phyloP scores from a whole-genome alignment of 2,113 vertebrate species.

The Tursiops truncatus region DNA sequence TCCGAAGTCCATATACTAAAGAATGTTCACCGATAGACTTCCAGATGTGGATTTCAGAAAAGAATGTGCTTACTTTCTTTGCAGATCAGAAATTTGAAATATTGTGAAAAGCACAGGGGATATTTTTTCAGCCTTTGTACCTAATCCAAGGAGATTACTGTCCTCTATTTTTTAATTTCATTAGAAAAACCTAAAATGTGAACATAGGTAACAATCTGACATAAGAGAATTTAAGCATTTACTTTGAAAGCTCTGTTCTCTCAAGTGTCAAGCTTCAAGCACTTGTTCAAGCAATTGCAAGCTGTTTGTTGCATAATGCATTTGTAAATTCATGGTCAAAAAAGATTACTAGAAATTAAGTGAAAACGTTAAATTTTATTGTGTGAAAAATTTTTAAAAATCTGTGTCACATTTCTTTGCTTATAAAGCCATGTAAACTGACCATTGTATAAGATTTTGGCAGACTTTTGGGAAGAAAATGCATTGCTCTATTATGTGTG shows the following conservation, averaged over 20 bases:
- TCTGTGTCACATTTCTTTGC: neutral
- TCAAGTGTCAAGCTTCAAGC: neutral
- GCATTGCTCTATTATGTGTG: neutral
- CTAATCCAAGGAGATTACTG: neutral
- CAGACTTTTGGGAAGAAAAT: neutral
- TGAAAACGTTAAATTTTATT: neutral
- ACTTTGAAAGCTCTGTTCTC: neutral
- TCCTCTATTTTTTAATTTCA: neutral
- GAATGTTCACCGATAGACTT: neutral
- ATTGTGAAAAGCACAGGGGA: neutral
- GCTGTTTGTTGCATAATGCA: neutral
- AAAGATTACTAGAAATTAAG: neutral
- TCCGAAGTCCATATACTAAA: neutral
- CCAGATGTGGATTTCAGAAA: neutral
- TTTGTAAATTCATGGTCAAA: neutral
- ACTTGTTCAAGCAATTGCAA: neutral
- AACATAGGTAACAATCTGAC: neutral
- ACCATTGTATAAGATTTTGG: neutral
- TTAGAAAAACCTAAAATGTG: neutral
- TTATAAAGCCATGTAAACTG: neutral
- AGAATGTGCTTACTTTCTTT: neutral
- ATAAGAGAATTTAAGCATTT: neutral
- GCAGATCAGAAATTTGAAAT: neutral
- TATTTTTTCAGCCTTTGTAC: neutral
- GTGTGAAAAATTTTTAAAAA: neutral